phyloP scores from a whole-genome alignment of 1,140 invertebrate genomes.

The Zaprionus gabonicus region DNA sequence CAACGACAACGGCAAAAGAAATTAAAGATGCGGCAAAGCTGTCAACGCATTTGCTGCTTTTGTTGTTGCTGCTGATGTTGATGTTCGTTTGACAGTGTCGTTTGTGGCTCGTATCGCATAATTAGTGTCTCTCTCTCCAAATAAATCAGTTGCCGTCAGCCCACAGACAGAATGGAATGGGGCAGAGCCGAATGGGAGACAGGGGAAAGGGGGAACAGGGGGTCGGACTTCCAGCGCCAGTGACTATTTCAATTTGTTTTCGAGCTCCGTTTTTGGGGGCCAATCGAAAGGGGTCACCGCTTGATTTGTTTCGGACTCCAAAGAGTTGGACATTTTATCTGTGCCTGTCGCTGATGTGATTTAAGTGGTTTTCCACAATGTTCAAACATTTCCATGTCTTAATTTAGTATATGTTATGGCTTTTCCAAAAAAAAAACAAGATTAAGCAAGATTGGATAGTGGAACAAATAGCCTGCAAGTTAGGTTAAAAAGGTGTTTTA shows the following conservation, averaged over 20 bases:
- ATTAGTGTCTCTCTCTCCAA: conserved; percentile 72
- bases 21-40: conserved; percentile 77
- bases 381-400: conserved; percentile 66
- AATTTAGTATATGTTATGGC: conserved; percentile 49
- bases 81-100: conserved; percentile 59
- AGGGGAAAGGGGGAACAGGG: neutral
- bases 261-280: conserved; percentile 15
- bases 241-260: conserved; percentile 50
- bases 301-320: conserved; percentile 65
- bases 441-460: conserved; percentile 12
- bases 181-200: neutral
- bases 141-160: conserved; percentile 67
- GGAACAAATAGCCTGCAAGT: conserved; percentile 15
- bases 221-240: conserved; percentile 3
- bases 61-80: conserved; percentile 34
- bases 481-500: neutral
- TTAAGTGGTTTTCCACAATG: conserved; percentile 68
- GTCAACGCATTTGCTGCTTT: conserved; percentile 68
- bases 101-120: conserved; percentile 67
- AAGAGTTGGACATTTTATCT: conserved; percentile 62
- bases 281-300: conserved; percentile 36
- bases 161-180: conserved; percentile 13
- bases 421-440: conserved; percentile 20
- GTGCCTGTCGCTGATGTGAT: conserved; percentile 69
- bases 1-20: conserved; percentile 44